These are phyloP conservation scores for Xylocopa sonorina DNA, from an alignment of 1,140 invertebrate genomes.

Conservation along the genomic window DNA sequence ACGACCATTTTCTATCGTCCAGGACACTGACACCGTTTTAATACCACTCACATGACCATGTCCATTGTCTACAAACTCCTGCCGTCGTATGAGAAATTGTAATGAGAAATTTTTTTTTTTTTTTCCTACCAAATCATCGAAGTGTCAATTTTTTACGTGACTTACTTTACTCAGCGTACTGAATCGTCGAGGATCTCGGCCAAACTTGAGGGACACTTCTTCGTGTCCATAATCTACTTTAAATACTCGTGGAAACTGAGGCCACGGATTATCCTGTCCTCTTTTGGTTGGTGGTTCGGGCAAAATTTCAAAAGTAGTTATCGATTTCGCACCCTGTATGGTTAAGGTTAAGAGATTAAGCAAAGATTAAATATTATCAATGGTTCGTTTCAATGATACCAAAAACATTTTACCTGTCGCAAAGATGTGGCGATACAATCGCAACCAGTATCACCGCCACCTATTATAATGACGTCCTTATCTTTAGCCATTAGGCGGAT, in stretches of 20 bases:
- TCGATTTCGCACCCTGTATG: conserved; percentile 93
- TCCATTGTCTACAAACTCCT: conserved; percentile 96
- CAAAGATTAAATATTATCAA: background rate
- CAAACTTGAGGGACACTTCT: conserved; percentile 94
- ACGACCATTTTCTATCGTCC: conserved; percentile 94
- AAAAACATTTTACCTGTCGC: conserved; percentile 89
- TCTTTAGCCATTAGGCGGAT: conserved; percentile 91
- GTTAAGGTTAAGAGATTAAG: background rate
- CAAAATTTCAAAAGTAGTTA: conserved; percentile 98
- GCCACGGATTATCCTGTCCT: conserved; percentile 97
- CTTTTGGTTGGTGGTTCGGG: conserved; percentile 93
- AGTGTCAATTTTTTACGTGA: conserved; percentile 32
- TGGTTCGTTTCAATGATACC: too few relatives aligned
- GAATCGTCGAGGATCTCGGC: conserved; percentile 96
- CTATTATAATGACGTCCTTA: conserved; percentile 98
- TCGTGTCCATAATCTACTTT: conserved; percentile 99
- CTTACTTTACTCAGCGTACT: conserved; percentile 95
- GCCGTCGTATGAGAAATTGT: too few relatives aligned
- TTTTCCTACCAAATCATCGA: too few relatives aligned
- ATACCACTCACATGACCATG: conserved; percentile 95
- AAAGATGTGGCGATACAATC: conserved; percentile 99
- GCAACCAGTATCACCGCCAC: conserved; percentile 99
- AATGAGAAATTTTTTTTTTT: too few relatives aligned
- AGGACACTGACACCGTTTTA: conserved; percentile 94
- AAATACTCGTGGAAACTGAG: conserved; percentile 98